Evolutionary conservation across 2,797 vertebrate species (phyloP).

Genomic region (Choloepus didactylus): DNA sequence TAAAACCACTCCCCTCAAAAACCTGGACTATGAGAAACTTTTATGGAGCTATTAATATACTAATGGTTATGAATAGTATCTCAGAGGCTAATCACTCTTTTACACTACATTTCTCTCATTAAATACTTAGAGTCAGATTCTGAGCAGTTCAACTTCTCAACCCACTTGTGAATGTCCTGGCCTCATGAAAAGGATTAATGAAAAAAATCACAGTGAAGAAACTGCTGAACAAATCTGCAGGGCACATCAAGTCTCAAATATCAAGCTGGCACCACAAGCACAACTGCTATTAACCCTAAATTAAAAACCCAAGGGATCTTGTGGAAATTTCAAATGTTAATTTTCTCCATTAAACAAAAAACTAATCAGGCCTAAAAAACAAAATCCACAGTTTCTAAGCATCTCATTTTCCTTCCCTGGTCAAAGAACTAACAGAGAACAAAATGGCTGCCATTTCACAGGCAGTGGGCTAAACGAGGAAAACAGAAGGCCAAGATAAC

Average conservation of each 20-base stretch:
- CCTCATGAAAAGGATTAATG: constrained; percentile 44
- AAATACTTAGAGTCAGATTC: constrained; percentile 66
- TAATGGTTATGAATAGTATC: constrained; percentile 39
- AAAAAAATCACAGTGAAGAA: constrained; percentile 47
- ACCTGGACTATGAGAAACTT: constrained; percentile 43
- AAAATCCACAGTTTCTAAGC: constrained; percentile 20
- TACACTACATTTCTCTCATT: constrained; percentile 34
- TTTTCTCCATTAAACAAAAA: constrained; percentile 34
- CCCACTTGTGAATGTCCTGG: constrained; percentile 22
- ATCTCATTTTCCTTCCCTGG: neutral
- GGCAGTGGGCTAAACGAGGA: neutral
- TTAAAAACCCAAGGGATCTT: constrained; percentile 30
- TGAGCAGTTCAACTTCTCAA: constrained; percentile 56
- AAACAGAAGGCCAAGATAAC: neutral
- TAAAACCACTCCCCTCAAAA: constrained; percentile 51
- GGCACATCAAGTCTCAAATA: constrained; percentile 48
- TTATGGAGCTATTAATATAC: constrained; percentile 54
- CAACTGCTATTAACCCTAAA: neutral
- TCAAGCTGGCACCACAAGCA: neutral
- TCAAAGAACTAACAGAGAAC: neutral
- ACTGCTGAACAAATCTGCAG: neutral
- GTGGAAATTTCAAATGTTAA: constrained; percentile 21
- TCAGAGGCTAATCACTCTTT: constrained; percentile 18
- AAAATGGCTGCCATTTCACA: neutral
- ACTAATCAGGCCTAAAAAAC: neutral